Evolutionary conservation across 2,888 invertebrate genomes (phyloP), one percentile per base, ranked within the genome.

Genomic region (Lochmaea capreae): DNA sequence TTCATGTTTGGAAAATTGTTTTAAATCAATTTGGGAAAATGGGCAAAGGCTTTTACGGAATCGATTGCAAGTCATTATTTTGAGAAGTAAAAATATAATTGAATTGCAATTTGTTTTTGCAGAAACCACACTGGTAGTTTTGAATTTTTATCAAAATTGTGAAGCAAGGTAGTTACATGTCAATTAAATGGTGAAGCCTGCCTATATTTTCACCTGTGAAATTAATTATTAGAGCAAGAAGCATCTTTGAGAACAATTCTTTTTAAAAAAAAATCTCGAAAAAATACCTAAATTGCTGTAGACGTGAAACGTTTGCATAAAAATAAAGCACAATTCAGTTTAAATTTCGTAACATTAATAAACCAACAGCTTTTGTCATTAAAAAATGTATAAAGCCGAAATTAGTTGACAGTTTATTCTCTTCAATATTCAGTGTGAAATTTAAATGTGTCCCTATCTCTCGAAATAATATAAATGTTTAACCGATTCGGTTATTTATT

Each of bases 1-100:
- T 71, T 46, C 71, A 71, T 71, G 65, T 71, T 58, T 46, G 71
- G 57, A 65, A 71, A 71, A 71, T 65, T 71, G 65, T 65, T 65
- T 58, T 49, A 33, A 71, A 65, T 26, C 52, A 9, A n/a, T 63
- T 70, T 70, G 16, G 18, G 42, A 57, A 63, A 70, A 70, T 70
- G 63, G 22, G 70, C 14, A 63, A 70, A 70, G 43, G 70, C 70
- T 70, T 70, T 63, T 18, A 63, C 70, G 10, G 57, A 57, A 70
- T 65, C 63, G 70, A 70, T 70, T 12, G 26, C 54, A 18, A 70
- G n/a, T 52, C 62, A 69, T 69, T 61, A 62, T 69, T 69, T 69
- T 43, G 33, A 42, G 10, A n/a, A 46, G 22, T 70, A 63, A 63
- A 63, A 70, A 63, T 70, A 70, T 70, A 70, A 63, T 63, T 70